Conservation (phyloP, 2,113 vertebrate species). For the Alethe diademata region DNA sequence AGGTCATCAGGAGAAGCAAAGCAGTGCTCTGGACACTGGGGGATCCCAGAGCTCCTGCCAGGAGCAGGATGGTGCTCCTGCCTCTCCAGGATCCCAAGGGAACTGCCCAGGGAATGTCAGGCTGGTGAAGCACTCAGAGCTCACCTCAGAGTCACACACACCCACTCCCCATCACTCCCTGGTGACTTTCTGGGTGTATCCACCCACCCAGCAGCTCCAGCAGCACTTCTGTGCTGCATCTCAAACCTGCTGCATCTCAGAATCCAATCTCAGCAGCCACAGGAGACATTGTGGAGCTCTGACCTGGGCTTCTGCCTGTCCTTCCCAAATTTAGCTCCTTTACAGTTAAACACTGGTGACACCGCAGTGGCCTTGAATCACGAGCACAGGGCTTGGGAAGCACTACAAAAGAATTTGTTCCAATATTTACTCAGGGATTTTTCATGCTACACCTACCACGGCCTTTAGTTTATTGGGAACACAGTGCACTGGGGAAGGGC, state of each 20-base stretch:
- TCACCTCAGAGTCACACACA: neutral
- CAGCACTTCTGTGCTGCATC: neutral
- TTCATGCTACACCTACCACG: conserved; percentile 59
- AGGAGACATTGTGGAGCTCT: neutral
- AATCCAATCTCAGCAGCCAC: neutral
- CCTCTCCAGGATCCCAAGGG: neutral
- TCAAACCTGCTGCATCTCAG: neutral
- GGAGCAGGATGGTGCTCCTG: neutral
- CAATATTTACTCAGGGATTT: conserved; percentile 55
- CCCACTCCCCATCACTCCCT: neutral
- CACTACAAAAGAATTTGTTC: conserved; percentile 42
- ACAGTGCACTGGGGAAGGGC: conserved; percentile 40
- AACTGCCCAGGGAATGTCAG: neutral
- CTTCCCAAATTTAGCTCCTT: conserved; percentile 15
- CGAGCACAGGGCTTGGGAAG: neutral
- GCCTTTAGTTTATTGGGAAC: conserved; percentile 47
- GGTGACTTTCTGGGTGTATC: neutral
- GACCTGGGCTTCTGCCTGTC: neutral
- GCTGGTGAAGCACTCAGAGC: neutral
- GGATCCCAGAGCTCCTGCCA: neutral
- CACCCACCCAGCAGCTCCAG: neutral
- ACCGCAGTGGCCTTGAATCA: neutral
- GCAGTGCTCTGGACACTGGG: neutral
- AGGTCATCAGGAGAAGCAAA: rapidly evolving
- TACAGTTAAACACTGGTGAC: neutral